A percentile compares a stretch with the other conserved stretches of the same genome.
Conservation (phyloP, 2,113 vertebrate species). For the Telmatochromis sp. region DNA sequence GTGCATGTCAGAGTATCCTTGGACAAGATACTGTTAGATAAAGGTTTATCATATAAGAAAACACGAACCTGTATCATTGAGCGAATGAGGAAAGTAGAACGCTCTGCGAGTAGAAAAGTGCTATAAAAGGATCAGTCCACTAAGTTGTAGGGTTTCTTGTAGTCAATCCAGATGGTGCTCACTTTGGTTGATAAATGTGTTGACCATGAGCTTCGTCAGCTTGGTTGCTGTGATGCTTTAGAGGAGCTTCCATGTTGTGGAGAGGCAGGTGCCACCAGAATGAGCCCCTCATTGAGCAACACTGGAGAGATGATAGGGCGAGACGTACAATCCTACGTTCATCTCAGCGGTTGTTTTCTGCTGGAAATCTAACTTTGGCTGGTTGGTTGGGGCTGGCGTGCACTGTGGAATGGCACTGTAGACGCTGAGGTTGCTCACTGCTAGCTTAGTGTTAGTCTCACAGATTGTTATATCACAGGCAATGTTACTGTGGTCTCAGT, state of each 20-base stretch:
- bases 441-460: not conserved
- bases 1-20: not conserved
- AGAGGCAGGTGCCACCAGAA: rapidly evolving
- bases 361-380: not conserved
- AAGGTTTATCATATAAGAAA: not conserved
- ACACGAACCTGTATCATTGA: not conserved
- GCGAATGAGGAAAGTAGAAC: not conserved
- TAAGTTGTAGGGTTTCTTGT: not conserved
- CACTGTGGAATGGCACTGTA: not conserved
- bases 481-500: not conserved
- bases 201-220: not conserved
- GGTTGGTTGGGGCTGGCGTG: not conserved
- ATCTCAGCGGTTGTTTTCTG: not conserved
- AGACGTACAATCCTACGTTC: not conserved
- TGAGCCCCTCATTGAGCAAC: not conserved
- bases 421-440: not conserved
- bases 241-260: not conserved
- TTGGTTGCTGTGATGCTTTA: not conserved
- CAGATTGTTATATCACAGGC: not conserved
- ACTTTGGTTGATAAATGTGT: not conserved
- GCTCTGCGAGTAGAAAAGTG: not conserved
- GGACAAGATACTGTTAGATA: not conserved
- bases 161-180: not conserved
- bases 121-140: not conserved
- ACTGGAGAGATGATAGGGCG: not conserved